phyloP scores from a whole-genome alignment of 2,888 invertebrate species.

The Crematogaster levior region DNA sequence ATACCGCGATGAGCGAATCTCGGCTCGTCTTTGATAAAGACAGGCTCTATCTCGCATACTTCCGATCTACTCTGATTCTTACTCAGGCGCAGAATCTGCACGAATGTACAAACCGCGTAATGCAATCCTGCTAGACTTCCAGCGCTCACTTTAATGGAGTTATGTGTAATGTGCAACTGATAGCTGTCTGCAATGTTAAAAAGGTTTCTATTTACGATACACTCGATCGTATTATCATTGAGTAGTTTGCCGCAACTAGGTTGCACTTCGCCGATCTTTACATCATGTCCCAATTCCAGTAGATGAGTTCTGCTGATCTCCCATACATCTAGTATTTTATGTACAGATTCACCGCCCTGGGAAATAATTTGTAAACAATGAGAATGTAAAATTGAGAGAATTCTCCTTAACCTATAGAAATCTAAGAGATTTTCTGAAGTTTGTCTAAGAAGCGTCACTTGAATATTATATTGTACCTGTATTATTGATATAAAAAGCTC shows the following conservation, averaged over 20 bases:
- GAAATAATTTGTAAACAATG: constrained; percentile 24
- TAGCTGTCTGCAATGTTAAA: constrained; percentile 86
- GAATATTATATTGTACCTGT: constrained; percentile 78
- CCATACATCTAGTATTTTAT: constrained; percentile 86
- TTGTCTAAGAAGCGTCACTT: background rate
- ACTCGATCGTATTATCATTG: constrained; percentile 86
- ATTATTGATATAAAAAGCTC: constrained; percentile 86
- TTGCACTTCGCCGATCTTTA: constrained; percentile 85
- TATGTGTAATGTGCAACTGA: constrained; percentile 86
- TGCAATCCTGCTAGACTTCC: constrained; percentile 87
- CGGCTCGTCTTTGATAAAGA: constrained; percentile 88
- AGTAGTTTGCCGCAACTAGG: constrained; percentile 83
- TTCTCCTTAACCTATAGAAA: too few relatives aligned
- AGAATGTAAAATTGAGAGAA: background rate
- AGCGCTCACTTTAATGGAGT: constrained; percentile 86
- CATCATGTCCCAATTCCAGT: constrained; percentile 85
- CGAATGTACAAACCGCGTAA: constrained; percentile 87
- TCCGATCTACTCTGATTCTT: constrained; percentile 79
- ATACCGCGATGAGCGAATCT: constrained; percentile 87
- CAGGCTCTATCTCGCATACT: constrained; percentile 82
- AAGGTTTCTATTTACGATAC: constrained; percentile 86
- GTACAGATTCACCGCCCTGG: constrained; percentile 83
- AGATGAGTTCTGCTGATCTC: constrained; percentile 86
- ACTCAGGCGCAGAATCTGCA: constrained; percentile 87
- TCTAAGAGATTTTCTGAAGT: too few relatives aligned